Evolutionary conservation across 2,888 invertebrate genomes (phyloP).

Genomic region (Lacanobia wlatinum): DNA sequence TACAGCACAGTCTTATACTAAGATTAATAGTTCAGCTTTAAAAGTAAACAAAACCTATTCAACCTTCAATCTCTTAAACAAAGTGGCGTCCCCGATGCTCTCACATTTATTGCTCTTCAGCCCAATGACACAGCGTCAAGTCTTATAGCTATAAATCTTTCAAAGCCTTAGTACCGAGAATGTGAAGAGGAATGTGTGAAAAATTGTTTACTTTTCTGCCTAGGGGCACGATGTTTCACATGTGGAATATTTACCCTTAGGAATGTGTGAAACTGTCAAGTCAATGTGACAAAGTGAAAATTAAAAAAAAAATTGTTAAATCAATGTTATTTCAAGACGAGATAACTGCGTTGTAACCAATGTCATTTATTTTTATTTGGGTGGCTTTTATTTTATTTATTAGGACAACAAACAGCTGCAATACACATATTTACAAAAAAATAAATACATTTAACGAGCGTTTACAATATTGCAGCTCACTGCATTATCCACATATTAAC

Average conservation of each 20-base stretch:
- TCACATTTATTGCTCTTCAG: slow-evolving; percentile 44
- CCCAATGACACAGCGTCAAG: slow-evolving; percentile 39
- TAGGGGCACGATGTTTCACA: background rate
- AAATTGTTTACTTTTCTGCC: slow-evolving; percentile 19
- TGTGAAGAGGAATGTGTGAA: slow-evolving; percentile 13
- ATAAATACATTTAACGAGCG: too few relatives aligned
- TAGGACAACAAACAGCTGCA: too few relatives aligned
- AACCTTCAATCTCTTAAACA: slow-evolving; percentile 43
- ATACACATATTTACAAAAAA: too few relatives aligned
- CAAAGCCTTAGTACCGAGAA: slow-evolving; percentile 18
- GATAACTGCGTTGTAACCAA: too few relatives aligned
- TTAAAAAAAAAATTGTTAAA: too few relatives aligned
- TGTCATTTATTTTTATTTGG: too few relatives aligned
- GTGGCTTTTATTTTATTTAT: too few relatives aligned
- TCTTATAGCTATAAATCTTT: slow-evolving; percentile 52
- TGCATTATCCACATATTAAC: too few relatives aligned
- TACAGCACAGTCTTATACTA: background rate
- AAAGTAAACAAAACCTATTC: slow-evolving; percentile 32
- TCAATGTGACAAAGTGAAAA: background rate
- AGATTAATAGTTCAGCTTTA: slow-evolving; percentile 11
- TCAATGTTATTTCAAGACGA: too few relatives aligned
- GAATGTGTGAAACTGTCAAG: background rate
- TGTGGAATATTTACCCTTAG: slow-evolving; percentile 3
- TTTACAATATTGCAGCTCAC: too few relatives aligned
- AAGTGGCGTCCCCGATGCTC: slow-evolving; percentile 34